Evolutionary conservation across 2,797 vertebrate species (phyloP).

Genomic region (Myiotriccus ornatus): DNA sequence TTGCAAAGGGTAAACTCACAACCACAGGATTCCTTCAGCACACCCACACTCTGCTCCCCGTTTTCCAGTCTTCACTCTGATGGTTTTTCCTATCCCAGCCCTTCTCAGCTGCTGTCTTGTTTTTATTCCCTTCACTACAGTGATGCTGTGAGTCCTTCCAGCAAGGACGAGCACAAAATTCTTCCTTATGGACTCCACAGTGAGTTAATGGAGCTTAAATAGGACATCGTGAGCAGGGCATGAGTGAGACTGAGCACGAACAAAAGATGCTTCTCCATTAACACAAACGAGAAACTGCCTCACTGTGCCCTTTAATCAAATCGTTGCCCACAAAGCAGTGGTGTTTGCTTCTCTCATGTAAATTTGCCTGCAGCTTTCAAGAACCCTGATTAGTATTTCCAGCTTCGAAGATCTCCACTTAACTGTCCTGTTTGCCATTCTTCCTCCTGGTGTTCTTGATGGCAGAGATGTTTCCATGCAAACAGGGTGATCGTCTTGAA

Average conservation of each 20-base stretch:
- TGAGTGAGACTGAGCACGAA: not conserved
- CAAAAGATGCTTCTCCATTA: constrained; percentile 10
- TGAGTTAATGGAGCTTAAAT: constrained; percentile 10
- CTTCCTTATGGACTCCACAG: not conserved
- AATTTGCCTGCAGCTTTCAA: not conserved
- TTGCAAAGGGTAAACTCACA: not conserved
- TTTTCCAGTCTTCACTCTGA: not conserved
- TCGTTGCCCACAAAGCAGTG: not conserved
- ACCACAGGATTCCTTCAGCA: not conserved
- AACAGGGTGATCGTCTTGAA: not conserved
- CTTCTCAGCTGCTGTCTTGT: not conserved
- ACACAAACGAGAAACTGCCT: constrained; percentile 19
- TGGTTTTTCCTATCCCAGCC: not conserved
- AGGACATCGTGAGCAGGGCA: not conserved
- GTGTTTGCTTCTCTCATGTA: not conserved
- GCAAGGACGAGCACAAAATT: not conserved
- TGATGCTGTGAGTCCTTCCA: not conserved
- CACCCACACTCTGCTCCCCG: not conserved
- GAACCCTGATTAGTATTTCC: not conserved
- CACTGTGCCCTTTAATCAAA: not conserved
- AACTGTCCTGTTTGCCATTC: not conserved
- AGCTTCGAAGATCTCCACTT: not conserved
- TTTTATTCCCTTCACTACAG: not conserved
- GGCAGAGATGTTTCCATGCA: not conserved
- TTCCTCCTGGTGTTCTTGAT: not conserved